Conservation (phyloP, 1,140 invertebrate genomes). For the Helicoverpa zea region DNA sequence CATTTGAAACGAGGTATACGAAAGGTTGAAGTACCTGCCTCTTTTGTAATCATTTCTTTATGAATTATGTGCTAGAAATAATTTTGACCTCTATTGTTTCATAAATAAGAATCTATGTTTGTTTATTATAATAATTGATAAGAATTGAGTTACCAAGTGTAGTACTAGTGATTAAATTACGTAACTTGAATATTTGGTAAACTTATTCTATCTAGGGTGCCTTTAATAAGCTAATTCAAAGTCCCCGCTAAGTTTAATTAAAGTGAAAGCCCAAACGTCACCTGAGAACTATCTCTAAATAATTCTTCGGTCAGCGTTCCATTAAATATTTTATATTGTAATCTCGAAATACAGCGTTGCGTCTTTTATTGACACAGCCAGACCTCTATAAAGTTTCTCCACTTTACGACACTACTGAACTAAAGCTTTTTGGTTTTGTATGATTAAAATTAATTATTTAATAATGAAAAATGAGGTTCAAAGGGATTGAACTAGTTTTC, state of each 20-base stretch:
- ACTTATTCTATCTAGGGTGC: background rate
- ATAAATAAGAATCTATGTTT: no score
- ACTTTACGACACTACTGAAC: constrained; percentile 56
- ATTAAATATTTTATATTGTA: constrained; percentile 58
- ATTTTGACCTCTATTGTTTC: no score
- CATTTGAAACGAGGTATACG: no score
- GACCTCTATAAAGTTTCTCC: constrained; percentile 58
- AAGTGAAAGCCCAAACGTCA: constrained; percentile 14
- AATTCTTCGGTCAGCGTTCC: constrained; percentile 47
- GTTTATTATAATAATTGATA: no score
- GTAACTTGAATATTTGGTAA: background rate
- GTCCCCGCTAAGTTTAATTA: constrained; percentile 36
- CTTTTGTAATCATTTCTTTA: no score
- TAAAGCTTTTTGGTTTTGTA: constrained; percentile 48
- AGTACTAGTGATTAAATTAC: no score
- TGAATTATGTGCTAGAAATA: no score
- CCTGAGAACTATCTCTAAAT: constrained; percentile 35
- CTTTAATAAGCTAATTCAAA: background rate
- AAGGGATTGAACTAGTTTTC: constrained; percentile 8
- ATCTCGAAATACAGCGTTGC: constrained; percentile 36
- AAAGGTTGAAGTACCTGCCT: no score
- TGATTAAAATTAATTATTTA: constrained; percentile 58
- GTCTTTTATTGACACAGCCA: constrained; percentile 54
- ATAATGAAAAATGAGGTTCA: constrained; percentile 25
- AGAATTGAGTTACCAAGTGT: no score